Evolutionary conservation across 2,888 invertebrate species (phyloP), one percentile per base, ranked within the genome.

Genomic region (Sympetrum striolatum): DNA sequence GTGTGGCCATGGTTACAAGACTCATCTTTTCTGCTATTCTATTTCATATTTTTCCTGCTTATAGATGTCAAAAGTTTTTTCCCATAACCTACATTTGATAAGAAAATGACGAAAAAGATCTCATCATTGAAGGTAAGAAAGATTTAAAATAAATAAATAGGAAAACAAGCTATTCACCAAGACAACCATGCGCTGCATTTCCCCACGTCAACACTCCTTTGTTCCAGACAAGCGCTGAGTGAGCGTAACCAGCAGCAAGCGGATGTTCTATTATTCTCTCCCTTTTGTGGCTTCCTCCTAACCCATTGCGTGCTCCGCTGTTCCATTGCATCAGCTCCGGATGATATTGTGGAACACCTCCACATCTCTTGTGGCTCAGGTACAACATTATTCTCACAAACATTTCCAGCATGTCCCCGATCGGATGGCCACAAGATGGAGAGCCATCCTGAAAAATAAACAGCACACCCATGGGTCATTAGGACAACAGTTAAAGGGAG

Each of bases 151-250:
- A 53, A 18, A 3, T 18, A 14, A 53, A 5, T 15, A 53, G 5
- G 53, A 53, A 53, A 18, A 53, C 18, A 53, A 37, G 60, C 25
- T 39, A 91, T 92, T 92, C 92, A 94, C 96, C 96, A 92, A 96
- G 93, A 92, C 95, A 95, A n/a, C 96, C 95, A 90, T 94, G 94
- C 25, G 93, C 93, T 5, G 95, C 94, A 91, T 94, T 94, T 22
- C 96, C 96, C 96, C 96, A 96, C 2, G 95, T 96, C 92, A 95
- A 96, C 6, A 96, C 94, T 91, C 94, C 94, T 64, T 95, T 95
- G 92, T 96, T 95, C 91, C 96, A 94, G 39, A 96, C 94, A 22
- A 96, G 93, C 12, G 95, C 96, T 22, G 95, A 95, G 93, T 96
- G 96, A 92, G 95, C 95, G 92, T 95, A 95, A 22, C 96, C 96